These are phyloP conservation scores for Macrostomum lignano DNA, from an alignment of 1,140 invertebrate species.

Conservation along the genomic window DNA sequence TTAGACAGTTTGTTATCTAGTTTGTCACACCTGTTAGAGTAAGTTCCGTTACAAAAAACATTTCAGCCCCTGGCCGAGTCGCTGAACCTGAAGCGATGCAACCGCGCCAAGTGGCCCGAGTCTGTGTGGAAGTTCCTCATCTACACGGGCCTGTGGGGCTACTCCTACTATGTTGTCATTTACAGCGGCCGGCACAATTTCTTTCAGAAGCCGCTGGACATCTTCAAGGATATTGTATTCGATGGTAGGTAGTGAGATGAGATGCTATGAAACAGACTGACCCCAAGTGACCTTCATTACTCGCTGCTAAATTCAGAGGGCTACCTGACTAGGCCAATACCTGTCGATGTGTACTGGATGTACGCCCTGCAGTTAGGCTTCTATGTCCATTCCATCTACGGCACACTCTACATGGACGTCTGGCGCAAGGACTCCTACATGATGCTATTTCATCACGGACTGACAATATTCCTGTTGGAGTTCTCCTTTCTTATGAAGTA, in stretches of 20 bases:
- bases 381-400: conserved; percentile 29
- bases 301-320: too few species aligned
- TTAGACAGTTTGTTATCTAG: too few species aligned
- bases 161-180: conserved; percentile 3
- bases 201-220: conserved; percentile 5
- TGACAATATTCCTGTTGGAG: conserved; percentile 19
- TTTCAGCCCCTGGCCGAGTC: conserved; percentile 6
- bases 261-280: too few species aligned
- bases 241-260: too few species aligned
- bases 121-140: conserved; percentile 4
- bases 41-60: too few species aligned
- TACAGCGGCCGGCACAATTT: conserved; percentile 3
- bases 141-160: conserved; percentile 3
- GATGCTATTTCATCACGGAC: conserved; percentile 26
- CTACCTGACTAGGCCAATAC: not conserved
- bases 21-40: too few species aligned
- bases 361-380: conserved; percentile 25
- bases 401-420: conserved; percentile 24
- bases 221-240: conserved; percentile 3
- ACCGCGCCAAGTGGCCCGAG: conserved; percentile 5
- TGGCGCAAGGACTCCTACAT: conserved; percentile 24
- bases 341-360: conserved; percentile 15
- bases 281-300: too few species aligned
- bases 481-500: conserved; percentile 22
- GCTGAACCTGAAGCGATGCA: conserved; percentile 1